A percentile compares a stretch with the other conserved stretches of the same genome.
phyloP scores from a whole-genome alignment of 2,797 vertebrate genomes.

The Carduelis carduelis region DNA sequence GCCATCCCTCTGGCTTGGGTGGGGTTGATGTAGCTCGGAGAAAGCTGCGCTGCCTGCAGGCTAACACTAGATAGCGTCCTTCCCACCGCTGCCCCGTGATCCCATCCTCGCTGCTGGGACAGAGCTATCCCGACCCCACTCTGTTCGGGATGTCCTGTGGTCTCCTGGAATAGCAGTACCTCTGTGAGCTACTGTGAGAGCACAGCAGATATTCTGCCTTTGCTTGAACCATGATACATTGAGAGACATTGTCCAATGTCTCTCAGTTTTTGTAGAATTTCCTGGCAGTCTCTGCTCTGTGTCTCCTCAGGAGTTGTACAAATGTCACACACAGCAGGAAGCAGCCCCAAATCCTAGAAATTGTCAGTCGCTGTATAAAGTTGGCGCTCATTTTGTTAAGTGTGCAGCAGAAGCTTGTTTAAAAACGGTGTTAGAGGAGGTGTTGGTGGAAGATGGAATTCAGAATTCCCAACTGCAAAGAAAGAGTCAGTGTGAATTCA shows the following conservation, averaged over 20 bases:
- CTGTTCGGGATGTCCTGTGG: accelerated
- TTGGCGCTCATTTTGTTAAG: not conserved
- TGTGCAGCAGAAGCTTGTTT: not conserved
- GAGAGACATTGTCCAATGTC: not conserved
- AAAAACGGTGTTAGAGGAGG: not conserved
- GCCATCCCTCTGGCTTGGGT: accelerated
- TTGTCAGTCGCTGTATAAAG: not conserved
- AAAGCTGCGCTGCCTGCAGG: not conserved
- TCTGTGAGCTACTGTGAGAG: not conserved
- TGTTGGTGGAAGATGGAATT: not conserved
- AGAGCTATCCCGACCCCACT: accelerated
- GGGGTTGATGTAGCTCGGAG: not conserved
- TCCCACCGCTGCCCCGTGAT: not conserved
- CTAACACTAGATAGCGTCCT: slow-evolving; percentile 7
- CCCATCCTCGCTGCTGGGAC: not conserved
- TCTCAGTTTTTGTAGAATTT: not conserved
- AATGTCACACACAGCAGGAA: accelerated
- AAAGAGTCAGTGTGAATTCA: not conserved
- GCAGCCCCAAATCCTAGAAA: not conserved
- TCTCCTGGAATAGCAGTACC: accelerated
- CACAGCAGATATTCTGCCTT: not conserved
- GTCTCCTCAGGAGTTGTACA: not conserved
- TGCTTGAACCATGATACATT: not conserved
- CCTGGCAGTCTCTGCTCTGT: not conserved
- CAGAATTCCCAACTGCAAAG: not conserved